phyloP scores from a whole-genome alignment of 2,888 invertebrate genomes.

The Acleris cristana region DNA sequence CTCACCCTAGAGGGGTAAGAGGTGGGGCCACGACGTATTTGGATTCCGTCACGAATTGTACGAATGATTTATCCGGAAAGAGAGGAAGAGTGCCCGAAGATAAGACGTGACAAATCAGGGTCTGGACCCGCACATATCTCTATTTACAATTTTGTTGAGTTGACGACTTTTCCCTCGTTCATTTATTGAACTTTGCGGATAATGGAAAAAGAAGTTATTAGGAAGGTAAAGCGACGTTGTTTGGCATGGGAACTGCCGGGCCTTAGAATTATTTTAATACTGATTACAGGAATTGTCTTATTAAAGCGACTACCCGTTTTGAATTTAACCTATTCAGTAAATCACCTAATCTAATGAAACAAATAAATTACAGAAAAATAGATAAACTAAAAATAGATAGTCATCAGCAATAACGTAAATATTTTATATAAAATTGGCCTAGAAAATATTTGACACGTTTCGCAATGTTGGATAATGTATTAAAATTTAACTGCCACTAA shows the following conservation, averaged over 20 bases:
- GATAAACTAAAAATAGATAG: no score
- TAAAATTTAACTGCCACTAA: no score
- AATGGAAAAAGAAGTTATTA: conserved; percentile 55
- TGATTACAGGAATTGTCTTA: background rate
- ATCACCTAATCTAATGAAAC: no score
- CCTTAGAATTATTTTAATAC: background rate
- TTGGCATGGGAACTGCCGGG: background rate
- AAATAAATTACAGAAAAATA: no score
- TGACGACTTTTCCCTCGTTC: conserved; percentile 41
- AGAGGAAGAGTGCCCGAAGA: conserved; percentile 52
- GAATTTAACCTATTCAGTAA: no score
- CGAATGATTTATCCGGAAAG: conserved; percentile 62
- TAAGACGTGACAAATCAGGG: conserved; percentile 65
- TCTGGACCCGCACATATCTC: conserved; percentile 50
- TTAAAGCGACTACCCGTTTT: background rate
- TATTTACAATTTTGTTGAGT: conserved; percentile 47
- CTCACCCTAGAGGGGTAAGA: conserved; percentile 28
- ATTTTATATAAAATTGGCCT: no score
- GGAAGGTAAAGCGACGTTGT: conserved; percentile 39
- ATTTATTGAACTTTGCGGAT: conserved; percentile 44
- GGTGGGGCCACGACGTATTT: conserved; percentile 52
- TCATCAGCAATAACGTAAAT: no score
- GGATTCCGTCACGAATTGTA: conserved; percentile 56
- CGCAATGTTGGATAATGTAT: no score
- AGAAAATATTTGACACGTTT: no score